Evolutionary conservation across 2,888 invertebrate species (phyloP).

Genomic region (Hypsopygia costalis): DNA sequence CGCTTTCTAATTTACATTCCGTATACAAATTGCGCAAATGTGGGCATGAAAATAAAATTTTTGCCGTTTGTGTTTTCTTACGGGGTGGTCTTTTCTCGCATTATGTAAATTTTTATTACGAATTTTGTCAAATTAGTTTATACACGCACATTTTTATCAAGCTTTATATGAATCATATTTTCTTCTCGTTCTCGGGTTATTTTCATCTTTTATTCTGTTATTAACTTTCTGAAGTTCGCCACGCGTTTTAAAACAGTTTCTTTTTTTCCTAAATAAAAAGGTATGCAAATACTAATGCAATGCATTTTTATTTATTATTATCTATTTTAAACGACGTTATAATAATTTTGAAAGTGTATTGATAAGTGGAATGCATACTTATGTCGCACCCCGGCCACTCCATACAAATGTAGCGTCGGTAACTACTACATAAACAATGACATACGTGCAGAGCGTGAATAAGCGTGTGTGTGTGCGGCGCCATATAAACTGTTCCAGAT

Average conservation of each 20-base stretch:
- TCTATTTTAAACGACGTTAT: no score
- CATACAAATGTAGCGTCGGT: no score
- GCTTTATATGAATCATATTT: constrained; percentile 35
- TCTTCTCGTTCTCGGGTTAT: constrained; percentile 12
- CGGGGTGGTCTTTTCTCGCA: constrained; percentile 62
- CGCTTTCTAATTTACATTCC: constrained; percentile 76
- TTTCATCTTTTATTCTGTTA: constrained; percentile 6
- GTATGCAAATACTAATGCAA: no score
- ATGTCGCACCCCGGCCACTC: no score
- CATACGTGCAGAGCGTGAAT: no score
- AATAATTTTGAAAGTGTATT: no score
- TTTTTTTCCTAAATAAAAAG: no score
- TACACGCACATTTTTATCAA: constrained; percentile 53
- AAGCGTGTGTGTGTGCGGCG: no score
- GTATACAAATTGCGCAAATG: constrained; percentile 77
- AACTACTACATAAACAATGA: no score
- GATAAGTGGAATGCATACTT: no score
- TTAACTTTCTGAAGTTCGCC: constrained; percentile 1
- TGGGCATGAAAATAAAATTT: constrained; percentile 75
- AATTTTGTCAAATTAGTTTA: constrained; percentile 66
- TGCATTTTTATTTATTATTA: no score
- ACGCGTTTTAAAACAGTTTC: background rate
- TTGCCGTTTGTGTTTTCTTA: constrained; percentile 69
- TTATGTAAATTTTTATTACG: constrained; percentile 72
- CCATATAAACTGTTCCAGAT: no score